phyloP scores from a whole-genome alignment of 1,140 invertebrate species.

The Ceratina calcarata region DNA sequence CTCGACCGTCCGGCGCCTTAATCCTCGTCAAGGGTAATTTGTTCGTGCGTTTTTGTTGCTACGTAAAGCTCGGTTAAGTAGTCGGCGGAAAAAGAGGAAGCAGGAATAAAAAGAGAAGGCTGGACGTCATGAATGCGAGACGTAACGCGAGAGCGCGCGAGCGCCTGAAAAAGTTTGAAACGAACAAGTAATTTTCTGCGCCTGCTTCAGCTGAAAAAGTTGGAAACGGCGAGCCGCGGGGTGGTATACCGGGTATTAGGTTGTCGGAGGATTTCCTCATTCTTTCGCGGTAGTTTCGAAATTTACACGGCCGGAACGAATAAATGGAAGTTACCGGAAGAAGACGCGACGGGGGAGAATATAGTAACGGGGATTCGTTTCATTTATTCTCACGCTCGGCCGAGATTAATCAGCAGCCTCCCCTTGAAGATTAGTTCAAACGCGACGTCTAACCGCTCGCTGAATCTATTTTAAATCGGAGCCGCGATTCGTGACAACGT shows the following conservation, averaged over 20 bases:
- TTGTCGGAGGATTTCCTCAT: background rate
- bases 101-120: background rate
- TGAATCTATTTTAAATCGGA: no score
- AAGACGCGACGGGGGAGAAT: no score
- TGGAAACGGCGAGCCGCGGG: background rate
- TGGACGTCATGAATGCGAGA: background rate
- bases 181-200: conserved; percentile 8
- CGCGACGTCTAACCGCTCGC: no score
- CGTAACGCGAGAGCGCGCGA: background rate
- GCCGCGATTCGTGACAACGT: no score
- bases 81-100: background rate
- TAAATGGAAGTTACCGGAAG: background rate
- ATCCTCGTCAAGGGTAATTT: background rate
- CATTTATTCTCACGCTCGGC: no score
- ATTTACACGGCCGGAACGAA: background rate
- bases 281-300: background rate
- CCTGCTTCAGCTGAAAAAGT: background rate
- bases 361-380: background rate
- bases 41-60: background rate
- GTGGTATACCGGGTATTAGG: background rate
- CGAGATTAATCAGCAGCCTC: no score
- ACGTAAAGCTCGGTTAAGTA: background rate
- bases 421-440: no score
- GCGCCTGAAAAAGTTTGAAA: background rate
- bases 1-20: background rate